A percentile compares a stretch with the other conserved stretches of the same genome.
Evolutionary conservation across 2,888 invertebrate species (phyloP).

Genomic region (Blastobasis lacticolella): DNA sequence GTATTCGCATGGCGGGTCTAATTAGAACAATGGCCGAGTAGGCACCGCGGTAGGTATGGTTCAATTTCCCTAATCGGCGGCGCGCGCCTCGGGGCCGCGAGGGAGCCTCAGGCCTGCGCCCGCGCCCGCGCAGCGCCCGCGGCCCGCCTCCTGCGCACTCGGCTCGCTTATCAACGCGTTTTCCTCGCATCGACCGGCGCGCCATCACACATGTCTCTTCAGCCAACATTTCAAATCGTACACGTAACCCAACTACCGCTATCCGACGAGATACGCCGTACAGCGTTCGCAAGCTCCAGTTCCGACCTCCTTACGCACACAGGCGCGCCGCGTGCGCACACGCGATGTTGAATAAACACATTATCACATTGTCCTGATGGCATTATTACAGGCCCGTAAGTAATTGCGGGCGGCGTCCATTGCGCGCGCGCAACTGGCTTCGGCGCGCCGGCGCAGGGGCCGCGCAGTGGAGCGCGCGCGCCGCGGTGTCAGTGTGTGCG

Average conservation of each 20-base stretch:
- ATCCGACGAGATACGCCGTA: background rate
- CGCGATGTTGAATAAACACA: constrained; percentile 25
- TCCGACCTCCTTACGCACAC: constrained; percentile 38
- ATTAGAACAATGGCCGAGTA: constrained; percentile 18
- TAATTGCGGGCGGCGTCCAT: background rate
- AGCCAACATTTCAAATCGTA: constrained; percentile 16
- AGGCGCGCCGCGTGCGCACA: constrained; percentile 10
- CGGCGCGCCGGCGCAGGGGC: constrained; percentile 9
- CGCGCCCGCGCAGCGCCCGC: background rate
- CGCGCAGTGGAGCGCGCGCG: constrained; percentile 25
- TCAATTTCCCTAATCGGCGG: constrained; percentile 54
- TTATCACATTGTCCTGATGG: constrained; percentile 15
- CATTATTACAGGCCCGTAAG: background rate
- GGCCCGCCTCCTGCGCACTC: background rate
- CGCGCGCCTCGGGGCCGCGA: constrained; percentile 49
- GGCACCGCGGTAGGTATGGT: constrained; percentile 23
- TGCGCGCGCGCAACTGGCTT: background rate
- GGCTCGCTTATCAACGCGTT: background rate
- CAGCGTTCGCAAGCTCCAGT: constrained; percentile 16
- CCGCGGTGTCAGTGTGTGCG: constrained; percentile 25
- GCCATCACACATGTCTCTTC: constrained; percentile 48
- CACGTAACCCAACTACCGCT: constrained; percentile 17
- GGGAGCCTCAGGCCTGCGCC: constrained; percentile 37
- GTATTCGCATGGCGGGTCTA: constrained; percentile 17
- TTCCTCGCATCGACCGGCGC: background rate